These are phyloP conservation scores for Orthosia cruda DNA, from an alignment of 2,888 invertebrate species.

Conservation along the genomic window DNA sequence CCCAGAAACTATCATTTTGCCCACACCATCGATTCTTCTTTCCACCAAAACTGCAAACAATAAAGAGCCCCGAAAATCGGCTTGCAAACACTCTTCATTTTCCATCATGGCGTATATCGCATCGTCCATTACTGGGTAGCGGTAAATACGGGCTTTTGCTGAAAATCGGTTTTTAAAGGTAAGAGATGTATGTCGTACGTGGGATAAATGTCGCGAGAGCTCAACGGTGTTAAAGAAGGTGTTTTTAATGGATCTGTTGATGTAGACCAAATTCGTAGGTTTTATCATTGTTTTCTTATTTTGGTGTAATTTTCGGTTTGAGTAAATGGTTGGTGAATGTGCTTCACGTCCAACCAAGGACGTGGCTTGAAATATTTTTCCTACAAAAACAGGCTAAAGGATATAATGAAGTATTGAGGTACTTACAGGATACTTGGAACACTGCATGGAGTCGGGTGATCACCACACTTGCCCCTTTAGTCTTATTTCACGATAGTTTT, in stretches of 20 bases:
- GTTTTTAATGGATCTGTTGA: conserved; percentile 54
- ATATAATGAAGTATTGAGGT: no score
- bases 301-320: background rate
- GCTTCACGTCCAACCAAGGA: no score
- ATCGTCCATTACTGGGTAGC: conserved; percentile 55
- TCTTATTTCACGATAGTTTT: no score
- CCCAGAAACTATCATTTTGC: background rate
- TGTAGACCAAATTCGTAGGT: conserved; percentile 14
- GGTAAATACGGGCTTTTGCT: conserved; percentile 58
- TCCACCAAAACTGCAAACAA: conserved; percentile 26
- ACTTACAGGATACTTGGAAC: no score
- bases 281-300: conserved; percentile 40
- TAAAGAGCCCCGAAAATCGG: conserved; percentile 48
- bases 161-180: conserved; percentile 30
- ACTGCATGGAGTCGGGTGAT: no score
- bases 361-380: no score
- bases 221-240: conserved; percentile 28
- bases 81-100: conserved; percentile 55
- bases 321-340: background rate
- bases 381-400: no score
- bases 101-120: conserved; percentile 31
- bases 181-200: conserved; percentile 51
- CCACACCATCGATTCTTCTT: conserved; percentile 15
- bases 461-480: no score
- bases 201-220: conserved; percentile 58